phyloP scores from a whole-genome alignment of 2,113 vertebrate genomes.

The Mustela lutreola region DNA sequence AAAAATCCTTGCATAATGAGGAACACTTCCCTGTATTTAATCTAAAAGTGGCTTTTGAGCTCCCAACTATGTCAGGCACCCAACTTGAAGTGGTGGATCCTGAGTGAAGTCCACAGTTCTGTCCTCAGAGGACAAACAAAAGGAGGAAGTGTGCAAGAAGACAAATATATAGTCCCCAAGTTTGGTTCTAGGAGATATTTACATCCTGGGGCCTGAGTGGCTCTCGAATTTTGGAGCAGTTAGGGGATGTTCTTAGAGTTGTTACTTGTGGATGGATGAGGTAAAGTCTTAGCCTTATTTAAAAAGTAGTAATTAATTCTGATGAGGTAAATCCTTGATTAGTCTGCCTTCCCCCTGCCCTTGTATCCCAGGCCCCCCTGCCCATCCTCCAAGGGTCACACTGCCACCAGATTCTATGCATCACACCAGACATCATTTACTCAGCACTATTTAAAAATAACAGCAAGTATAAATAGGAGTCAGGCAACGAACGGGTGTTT shows the following conservation, averaged over 20 bases:
- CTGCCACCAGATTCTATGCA: background rate
- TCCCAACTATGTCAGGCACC: no score
- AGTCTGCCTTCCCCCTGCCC: background rate
- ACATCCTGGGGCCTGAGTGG: background rate
- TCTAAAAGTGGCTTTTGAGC: background rate
- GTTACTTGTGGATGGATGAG: background rate
- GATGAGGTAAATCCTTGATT: background rate
- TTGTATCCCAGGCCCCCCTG: background rate
- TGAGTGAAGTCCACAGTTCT: background rate
- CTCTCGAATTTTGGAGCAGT: background rate
- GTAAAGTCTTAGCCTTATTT: background rate
- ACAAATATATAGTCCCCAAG: background rate
- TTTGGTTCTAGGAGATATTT: background rate
- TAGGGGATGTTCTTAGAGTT: background rate
- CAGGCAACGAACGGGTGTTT: constrained; percentile 58
- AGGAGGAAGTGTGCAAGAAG: background rate
- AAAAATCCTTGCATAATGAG: constrained; percentile 5
- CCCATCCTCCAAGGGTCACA: background rate
- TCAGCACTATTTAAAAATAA: background rate
- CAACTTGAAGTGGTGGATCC: background rate
- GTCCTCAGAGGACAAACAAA: background rate
- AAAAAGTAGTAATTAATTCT: background rate
- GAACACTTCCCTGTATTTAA: background rate
- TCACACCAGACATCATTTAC: background rate
- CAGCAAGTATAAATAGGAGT: background rate